Evolutionary conservation across 2,797 vertebrate species (phyloP).

Genomic region (Centroberyx gerrardi): DNA sequence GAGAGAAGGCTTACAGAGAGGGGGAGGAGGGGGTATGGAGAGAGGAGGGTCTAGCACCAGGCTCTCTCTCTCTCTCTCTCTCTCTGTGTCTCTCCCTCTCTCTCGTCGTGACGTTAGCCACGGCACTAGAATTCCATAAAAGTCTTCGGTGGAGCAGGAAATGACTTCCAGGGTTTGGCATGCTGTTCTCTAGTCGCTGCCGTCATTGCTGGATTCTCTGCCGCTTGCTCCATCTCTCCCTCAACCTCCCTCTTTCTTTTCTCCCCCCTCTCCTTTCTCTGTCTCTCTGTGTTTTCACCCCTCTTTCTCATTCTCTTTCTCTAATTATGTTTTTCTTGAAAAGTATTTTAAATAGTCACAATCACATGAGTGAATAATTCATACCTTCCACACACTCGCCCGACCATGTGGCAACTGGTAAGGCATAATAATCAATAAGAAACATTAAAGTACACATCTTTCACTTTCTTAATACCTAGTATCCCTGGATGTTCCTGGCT

Average conservation of each 20-base stretch:
- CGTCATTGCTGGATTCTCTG: conserved; percentile 82
- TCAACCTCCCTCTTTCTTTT: conserved; percentile 32
- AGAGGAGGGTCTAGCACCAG: not conserved
- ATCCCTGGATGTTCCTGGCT: conserved; percentile 36
- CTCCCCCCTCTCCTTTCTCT: not conserved
- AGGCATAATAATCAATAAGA: conserved; percentile 8
- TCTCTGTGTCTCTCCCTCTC: conserved; percentile 20
- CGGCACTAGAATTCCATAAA: conserved; percentile 87
- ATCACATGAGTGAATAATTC: no score
- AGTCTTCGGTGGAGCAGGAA: conserved; percentile 88
- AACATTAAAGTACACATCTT: conserved; percentile 21
- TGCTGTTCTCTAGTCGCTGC: conserved; percentile 82
- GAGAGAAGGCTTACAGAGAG: conserved; percentile 4
- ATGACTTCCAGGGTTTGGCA: conserved; percentile 88
- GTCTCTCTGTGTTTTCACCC: not conserved
- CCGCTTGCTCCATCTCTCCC: conserved; percentile 58
- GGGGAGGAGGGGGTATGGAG: conserved; percentile 4
- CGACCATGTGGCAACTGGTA: not conserved
- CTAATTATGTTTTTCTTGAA: conserved; percentile 25
- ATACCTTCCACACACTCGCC: not conserved
- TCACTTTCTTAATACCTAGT: conserved; percentile 16
- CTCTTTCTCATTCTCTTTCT: conserved; percentile 17
- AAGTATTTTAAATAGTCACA: not conserved
- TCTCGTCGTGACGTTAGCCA: conserved; percentile 65
- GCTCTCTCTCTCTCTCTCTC: not conserved